Base-by-base conservation (phyloP, 2,113 vertebrate species). In the Verasper variegatus region DNA sequence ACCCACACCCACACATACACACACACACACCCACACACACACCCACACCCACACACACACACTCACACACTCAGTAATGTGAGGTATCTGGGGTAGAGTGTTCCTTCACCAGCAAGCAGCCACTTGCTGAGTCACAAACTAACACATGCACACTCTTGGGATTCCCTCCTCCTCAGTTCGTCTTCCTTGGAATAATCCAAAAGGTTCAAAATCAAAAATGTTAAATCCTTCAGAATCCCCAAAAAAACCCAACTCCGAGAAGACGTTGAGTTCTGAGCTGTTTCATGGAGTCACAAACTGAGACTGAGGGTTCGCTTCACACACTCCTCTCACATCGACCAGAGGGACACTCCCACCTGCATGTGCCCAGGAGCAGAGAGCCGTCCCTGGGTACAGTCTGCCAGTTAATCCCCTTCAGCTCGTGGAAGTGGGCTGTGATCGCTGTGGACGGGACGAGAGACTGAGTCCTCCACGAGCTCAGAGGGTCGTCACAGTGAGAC, bases 51-150 rank as follows among this genome's bases (percentile, higher is more conserved):
- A n/a, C n/a, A n/a, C n/a, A n/a, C n/a, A n/a, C n/a, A n/a, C 47
- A 49, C 63, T 78, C 82, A 61, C 80, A 71, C 67, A 51, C 68
- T 51, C 74, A 79, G 79, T 1, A 76, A 86, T 85, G 78, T 47
- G 56, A 76, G 68, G 56, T 79, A 89, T 91, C 79, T 78, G 74
- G 75, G 70, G 4, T 74, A 58, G 52, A 75, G 23, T 52, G 79
- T 78, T 81, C 85, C 73, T 61, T 27, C 76, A 68, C 3, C 1
- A 58, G 66, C 79, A 56, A 67, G 80, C 56, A 24, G 0, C 1
- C 82, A 61, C 86, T 31, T 66, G 82, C 83, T 61, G 62, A 84
- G 60, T 83, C 76, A 82, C 76, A 74, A 26, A 63, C 63, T 71
- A 42, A 68, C 55, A 70, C 20, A 2, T 20, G 20, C 17, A 12